Evolutionary conservation across 2,113 vertebrate species (phyloP).

Genomic region (human (Homo sapiens)): DNA sequence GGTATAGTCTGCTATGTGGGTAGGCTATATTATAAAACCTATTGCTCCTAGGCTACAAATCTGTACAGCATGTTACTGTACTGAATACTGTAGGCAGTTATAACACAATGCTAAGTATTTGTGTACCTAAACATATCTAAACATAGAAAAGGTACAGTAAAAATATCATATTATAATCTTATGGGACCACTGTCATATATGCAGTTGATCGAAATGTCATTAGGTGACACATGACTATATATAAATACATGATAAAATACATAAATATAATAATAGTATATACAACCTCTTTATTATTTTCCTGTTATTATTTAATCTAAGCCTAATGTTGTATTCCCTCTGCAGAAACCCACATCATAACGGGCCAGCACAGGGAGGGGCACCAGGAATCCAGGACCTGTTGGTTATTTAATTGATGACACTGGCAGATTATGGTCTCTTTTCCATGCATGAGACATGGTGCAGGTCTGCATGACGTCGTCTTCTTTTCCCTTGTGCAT

Average conservation of each 20-base stretch:
- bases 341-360: background rate
- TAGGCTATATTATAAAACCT: background rate
- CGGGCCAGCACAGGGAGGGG: background rate
- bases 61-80: background rate
- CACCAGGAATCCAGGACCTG: background rate
- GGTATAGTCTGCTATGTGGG: background rate
- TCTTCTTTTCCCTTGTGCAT: background rate
- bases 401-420: background rate
- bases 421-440: background rate
- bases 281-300: background rate
- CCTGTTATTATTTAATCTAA: background rate
- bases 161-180: background rate
- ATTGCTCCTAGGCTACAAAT: background rate
- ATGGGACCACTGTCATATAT: background rate
- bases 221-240: background rate
- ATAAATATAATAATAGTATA: background rate
- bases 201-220: background rate
- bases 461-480: background rate
- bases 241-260: background rate
- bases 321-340: background rate
- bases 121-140: background rate
- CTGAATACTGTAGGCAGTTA: background rate
- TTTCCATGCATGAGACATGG: background rate
- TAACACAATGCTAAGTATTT: background rate
- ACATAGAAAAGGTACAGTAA: background rate